These are phyloP conservation scores for Sinodicranocentrus sp. DNA, from an alignment of 2,888 invertebrate genomes.

Conservation along the genomic window DNA sequence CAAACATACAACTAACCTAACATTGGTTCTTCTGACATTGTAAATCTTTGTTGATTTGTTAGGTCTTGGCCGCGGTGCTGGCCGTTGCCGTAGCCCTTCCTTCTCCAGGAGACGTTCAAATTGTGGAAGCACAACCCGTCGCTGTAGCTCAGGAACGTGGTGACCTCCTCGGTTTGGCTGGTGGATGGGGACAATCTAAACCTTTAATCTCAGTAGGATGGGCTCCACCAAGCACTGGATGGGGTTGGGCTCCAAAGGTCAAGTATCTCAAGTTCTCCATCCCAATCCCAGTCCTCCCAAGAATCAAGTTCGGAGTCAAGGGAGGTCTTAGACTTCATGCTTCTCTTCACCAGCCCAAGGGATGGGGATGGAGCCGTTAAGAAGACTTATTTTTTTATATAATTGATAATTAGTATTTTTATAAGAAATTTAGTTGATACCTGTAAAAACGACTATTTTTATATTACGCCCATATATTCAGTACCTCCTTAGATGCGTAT, in stretches of 20 bases:
- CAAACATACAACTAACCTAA: no score
- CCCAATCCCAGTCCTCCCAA: constrained; percentile 75
- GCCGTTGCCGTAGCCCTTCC: constrained; percentile 65
- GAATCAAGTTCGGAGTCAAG: constrained; percentile 74
- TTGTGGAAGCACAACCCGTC: constrained; percentile 61
- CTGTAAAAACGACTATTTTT: constrained; percentile 38
- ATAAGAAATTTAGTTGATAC: constrained; percentile 28
- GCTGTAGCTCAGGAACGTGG: constrained; percentile 30
- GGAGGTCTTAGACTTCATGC: constrained; percentile 71
- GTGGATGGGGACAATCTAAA: constrained; percentile 16
- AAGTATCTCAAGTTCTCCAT: constrained; percentile 74
- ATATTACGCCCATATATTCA: constrained; percentile 5
- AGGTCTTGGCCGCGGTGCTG: constrained; percentile 62
- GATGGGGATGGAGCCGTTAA: constrained; percentile 71
- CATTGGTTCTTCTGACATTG: constrained; percentile 3
- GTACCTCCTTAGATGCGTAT: constrained; percentile 33
- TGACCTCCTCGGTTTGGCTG: constrained; percentile 49
- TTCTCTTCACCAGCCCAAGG: constrained; percentile 69
- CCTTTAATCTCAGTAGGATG: constrained; percentile 62
- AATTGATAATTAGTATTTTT: background rate
- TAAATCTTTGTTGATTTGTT: constrained; percentile 11
- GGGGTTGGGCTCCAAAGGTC: constrained; percentile 75
- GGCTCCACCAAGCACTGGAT: constrained; percentile 63
- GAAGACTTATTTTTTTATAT: constrained; percentile 28
- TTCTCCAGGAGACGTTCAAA: constrained; percentile 64